These are phyloP conservation scores for human DNA, from an alignment of 2,113 vertebrate genomes.

Conservation along the genomic window GRCh38 chrX:100488001-100488500, in stretches of 20 bases:
- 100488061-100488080: conserved; percentile 6
- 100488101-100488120: not conserved
- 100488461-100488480: not conserved
- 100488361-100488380: not conserved
- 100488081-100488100: not conserved
- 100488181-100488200: not conserved
- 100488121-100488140: not conserved
- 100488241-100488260: not conserved
- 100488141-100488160: not conserved
- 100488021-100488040: conserved; percentile 64
- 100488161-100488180: not conserved
- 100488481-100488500: not conserved
- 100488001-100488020: conserved; percentile 7
- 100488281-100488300: not conserved
- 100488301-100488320: not conserved
- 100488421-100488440: conserved; percentile 12
- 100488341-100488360: not conserved
- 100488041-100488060: conserved; percentile 59
- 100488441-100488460: not conserved
- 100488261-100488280: not conserved
- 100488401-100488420: conserved; percentile 11
- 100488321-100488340: not conserved
- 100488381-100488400: not conserved
- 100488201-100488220: conserved; percentile 6
- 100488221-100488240: not conserved